Percentiles rank a stretch among this genome's conserved stretches.
Conservation (phyloP, 2,113 vertebrate genomes). For the Climacteris rufus region DNA sequence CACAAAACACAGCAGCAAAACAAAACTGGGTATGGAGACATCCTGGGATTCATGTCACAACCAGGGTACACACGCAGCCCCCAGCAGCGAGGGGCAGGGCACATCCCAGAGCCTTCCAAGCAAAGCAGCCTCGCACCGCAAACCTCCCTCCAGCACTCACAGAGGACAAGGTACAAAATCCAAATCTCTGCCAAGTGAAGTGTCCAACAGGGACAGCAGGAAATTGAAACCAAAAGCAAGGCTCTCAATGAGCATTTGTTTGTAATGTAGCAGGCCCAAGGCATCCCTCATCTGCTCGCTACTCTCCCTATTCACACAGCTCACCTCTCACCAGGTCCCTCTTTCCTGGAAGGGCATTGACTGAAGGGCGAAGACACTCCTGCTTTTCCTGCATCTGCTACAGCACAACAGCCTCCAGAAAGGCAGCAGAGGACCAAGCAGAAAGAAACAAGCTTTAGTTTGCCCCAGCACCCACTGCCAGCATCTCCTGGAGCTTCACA, state of each 20-base stretch:
- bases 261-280: neutral
- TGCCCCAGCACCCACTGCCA: neutral
- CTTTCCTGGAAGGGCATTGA: neutral
- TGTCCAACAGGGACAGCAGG: neutral
- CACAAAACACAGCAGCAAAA: neutral
- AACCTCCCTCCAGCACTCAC: neutral
- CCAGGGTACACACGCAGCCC: neutral
- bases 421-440: neutral
- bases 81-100: neutral
- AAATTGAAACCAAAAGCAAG: neutral
- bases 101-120: neutral
- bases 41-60: fast-evolving
- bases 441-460: neutral
- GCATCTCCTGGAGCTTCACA: neutral
- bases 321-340: neutral
- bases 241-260: neutral
- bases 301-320: neutral
- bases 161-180: neutral
- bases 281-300: neutral
- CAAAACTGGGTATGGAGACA: neutral
- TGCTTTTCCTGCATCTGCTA: neutral
- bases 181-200: neutral
- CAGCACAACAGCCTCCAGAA: neutral
- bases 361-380: neutral
- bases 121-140: fast-evolving